These are phyloP conservation scores for Noctilio leporinus DNA, from an alignment of 2,113 vertebrate species.

Conservation along the genomic window DNA sequence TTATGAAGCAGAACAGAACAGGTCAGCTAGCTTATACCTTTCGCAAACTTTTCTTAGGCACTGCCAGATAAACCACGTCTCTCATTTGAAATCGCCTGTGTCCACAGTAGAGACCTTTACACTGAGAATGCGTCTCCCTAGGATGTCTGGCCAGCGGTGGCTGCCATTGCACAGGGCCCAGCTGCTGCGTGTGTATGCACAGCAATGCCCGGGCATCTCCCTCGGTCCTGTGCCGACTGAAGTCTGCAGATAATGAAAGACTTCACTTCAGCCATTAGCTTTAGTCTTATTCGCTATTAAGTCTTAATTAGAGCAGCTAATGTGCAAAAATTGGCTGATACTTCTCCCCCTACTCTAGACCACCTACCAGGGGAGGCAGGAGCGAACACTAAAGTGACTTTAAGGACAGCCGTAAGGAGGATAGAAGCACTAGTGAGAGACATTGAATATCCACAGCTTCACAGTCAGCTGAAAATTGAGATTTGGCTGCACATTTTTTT, in stretches of 20 bases:
- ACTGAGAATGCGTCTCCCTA: not conserved
- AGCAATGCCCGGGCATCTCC: accelerated
- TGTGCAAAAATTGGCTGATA: not conserved
- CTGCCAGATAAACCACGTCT: not conserved
- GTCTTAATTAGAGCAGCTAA: conserved; percentile 42
- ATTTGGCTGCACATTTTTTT: not conserved
- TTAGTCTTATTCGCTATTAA: not conserved
- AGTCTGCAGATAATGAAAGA: conserved; percentile 1
- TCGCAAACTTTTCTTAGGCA: conserved; percentile 2
- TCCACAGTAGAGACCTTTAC: not conserved
- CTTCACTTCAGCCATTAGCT: not conserved
- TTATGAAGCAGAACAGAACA: conserved; percentile 20
- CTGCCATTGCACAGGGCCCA: not conserved
- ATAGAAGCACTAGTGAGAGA: not conserved
- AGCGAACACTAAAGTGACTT: not conserved
- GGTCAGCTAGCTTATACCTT: not conserved
- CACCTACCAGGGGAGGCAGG: not conserved
- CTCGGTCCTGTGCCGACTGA: not conserved
- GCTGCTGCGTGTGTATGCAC: not conserved
- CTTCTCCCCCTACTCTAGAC: not conserved
- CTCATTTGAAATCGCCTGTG: not conserved
- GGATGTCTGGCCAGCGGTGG: not conserved
- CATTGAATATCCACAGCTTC: not conserved
- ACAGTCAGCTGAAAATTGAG: not conserved
- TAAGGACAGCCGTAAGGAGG: not conserved